Conservation (phyloP, 2,797 vertebrate genomes). For the Choloepus didactylus region DNA sequence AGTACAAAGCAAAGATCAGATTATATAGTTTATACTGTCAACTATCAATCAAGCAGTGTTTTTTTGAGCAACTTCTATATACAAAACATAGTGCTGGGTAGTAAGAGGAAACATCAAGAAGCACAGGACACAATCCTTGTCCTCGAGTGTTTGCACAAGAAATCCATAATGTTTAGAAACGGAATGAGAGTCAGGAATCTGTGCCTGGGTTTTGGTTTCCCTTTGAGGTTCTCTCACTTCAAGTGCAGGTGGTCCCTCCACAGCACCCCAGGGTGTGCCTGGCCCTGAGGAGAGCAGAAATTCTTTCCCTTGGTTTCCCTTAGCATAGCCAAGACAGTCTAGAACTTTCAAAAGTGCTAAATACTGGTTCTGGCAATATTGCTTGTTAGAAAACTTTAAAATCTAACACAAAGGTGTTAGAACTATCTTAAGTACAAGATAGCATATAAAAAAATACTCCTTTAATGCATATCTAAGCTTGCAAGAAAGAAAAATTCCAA, state of each 20-base stretch:
- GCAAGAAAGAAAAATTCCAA: background rate
- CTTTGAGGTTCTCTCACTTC: background rate
- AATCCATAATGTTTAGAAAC: background rate
- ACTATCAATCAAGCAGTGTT: slow-evolving; percentile 66
- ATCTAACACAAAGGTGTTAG: background rate
- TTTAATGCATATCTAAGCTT: background rate
- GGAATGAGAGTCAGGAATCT: background rate
- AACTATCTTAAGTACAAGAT: background rate
- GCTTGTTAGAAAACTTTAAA: slow-evolving; percentile 11
- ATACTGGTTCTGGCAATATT: background rate
- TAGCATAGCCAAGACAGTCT: background rate
- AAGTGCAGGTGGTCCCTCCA: background rate
- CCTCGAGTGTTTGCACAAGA: background rate
- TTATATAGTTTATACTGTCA: slow-evolving; percentile 65
- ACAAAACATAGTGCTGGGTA: background rate
- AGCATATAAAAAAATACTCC: background rate
- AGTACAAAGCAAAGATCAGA: slow-evolving; percentile 71
- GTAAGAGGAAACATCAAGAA: background rate
- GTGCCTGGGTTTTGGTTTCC: background rate
- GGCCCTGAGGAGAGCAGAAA: background rate
- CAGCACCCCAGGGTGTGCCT: too few relatives aligned
- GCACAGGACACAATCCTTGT: background rate
- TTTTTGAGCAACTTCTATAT: slow-evolving; percentile 60
- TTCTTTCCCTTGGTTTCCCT: background rate
- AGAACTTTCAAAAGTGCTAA: background rate